Percentiles rank a stretch among this genome's conserved stretches.
Evolutionary conservation across 2,888 invertebrate genomes (phyloP).

Genomic region (Hipparchia semele): DNA sequence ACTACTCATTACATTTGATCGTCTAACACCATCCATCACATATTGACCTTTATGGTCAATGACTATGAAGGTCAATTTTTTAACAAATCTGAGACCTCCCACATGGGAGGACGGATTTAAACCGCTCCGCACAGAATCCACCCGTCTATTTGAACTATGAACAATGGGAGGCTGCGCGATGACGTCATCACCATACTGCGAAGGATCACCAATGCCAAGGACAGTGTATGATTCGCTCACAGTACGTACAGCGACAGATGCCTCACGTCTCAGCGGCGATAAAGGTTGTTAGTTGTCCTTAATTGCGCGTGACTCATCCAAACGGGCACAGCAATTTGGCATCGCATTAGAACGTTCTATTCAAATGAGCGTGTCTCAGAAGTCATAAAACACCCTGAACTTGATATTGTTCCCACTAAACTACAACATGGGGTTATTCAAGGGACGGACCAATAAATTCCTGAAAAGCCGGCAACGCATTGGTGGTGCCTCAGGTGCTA

Average conservation of each 20-base stretch:
- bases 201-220: conserved; percentile 14
- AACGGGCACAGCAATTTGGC: neutral
- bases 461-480: too few species aligned
- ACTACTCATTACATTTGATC: too few species aligned
- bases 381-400: neutral
- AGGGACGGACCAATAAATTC: too few species aligned
- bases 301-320: conserved; percentile 16
- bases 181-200: neutral
- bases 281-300: conserved; percentile 7
- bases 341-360: neutral
- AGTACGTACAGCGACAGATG: neutral
- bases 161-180: conserved; percentile 5
- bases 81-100: too few species aligned
- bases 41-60: too few species aligned
- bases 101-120: too few species aligned
- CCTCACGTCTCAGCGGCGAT: conserved; percentile 1
- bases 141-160: neutral
- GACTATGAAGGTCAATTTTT: too few species aligned
- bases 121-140: too few species aligned
- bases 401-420: neutral
- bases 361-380: neutral
- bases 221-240: neutral
- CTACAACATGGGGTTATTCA: too few species aligned
- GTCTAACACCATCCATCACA: too few species aligned
- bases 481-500: too few species aligned